phyloP scores from a whole-genome alignment of 2,113 vertebrate species.

The Crotalus helleri region DNA sequence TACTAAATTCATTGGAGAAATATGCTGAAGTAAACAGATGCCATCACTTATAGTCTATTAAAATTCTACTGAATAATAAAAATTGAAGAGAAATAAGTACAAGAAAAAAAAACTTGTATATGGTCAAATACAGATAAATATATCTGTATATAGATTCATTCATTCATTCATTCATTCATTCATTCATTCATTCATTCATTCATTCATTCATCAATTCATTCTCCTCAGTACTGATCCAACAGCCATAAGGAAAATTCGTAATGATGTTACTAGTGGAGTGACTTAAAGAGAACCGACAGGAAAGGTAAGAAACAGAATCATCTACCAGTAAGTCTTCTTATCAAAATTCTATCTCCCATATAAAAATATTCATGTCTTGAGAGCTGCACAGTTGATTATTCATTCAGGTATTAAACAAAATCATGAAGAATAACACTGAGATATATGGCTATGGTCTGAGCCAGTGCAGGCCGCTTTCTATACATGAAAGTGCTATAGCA shows the following conservation, averaged over 20 bases:
- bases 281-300: neutral
- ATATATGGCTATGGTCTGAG: neutral
- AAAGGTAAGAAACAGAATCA: neutral
- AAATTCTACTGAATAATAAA: neutral
- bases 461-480: neutral
- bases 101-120: neutral
- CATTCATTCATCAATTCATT: neutral
- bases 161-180: neutral
- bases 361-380: neutral
- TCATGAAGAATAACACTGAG: neutral
- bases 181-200: too few relatives aligned
- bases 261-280: neutral
- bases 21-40: neutral
- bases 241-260: neutral
- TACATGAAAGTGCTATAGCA: neutral
- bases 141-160: neutral
- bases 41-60: neutral
- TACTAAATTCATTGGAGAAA: neutral
- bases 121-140: neutral
- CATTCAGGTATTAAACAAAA: neutral
- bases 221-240: neutral
- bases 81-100: neutral
- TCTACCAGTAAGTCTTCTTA: neutral
- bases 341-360: neutral
- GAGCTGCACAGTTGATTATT: neutral